These are phyloP conservation scores for Peromyscus californicus DNA, from an alignment of 2,113 vertebrate genomes.

Conservation along the genomic window DNA sequence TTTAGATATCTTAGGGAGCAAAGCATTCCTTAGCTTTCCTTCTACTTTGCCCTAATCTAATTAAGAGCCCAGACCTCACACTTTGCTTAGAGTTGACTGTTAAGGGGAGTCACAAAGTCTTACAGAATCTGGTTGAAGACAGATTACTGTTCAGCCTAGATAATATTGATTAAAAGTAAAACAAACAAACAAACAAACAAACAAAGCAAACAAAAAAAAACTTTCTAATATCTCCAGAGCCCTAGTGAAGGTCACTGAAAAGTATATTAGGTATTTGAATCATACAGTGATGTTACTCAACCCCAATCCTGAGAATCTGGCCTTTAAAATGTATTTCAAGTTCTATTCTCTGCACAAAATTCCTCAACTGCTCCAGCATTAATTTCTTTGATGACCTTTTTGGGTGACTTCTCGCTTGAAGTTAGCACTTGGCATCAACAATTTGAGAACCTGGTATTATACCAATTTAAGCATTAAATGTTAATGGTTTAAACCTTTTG, in stretches of 20 bases:
- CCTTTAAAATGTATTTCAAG: constrained; percentile 2
- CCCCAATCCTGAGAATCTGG: background rate
- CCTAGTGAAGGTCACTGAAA: background rate
- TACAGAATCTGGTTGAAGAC: constrained; percentile 5
- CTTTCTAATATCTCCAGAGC: background rate
- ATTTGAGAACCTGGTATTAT: background rate
- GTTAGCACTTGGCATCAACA: background rate
- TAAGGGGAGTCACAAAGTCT: background rate
- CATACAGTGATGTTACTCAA: constrained; percentile 16
- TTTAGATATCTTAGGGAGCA: constrained; percentile 55
- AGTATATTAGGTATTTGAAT: background rate
- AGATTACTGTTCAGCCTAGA: background rate
- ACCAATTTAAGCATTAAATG: background rate
- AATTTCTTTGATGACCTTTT: background rate
- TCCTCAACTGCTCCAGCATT: background rate
- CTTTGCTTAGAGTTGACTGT: constrained; percentile 39
- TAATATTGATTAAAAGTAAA: background rate
- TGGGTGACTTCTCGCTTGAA: background rate
- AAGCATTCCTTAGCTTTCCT: background rate
- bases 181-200: background rate
- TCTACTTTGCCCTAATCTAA: background rate
- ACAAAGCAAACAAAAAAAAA: background rate
- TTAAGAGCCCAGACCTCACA: background rate
- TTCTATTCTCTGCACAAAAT: background rate
- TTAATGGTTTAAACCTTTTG: constrained; percentile 17